A percentile compares a stretch with the other conserved stretches of the same genome.
These are phyloP conservation scores for Bimastos eiseni DNA, from an alignment of 2,888 invertebrate species.

Conservation along the genomic window DNA sequence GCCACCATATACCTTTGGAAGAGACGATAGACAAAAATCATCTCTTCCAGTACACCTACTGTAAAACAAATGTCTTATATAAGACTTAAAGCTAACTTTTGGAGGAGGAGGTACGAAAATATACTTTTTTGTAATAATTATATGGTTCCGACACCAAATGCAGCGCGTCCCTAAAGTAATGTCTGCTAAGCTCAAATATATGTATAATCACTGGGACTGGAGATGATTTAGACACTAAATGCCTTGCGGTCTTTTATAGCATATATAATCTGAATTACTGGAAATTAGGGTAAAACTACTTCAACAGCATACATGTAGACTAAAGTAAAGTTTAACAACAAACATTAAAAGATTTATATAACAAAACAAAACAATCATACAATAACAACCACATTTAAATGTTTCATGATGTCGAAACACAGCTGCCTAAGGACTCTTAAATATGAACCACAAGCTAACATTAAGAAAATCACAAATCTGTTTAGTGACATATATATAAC, in stretches of 20 bases:
- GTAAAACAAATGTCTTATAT: too few relatives aligned
- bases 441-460: not conserved
- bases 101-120: too few relatives aligned
- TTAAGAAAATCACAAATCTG: not conserved
- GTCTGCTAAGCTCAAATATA: too few relatives aligned
- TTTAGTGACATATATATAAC: not conserved
- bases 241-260: not conserved
- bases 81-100: too few relatives aligned
- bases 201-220: too few relatives aligned
- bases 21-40: too few relatives aligned
- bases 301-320: not conserved
- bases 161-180: too few relatives aligned
- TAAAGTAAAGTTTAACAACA: not conserved
- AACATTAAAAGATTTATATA: slow-evolving; percentile 5
- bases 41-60: too few relatives aligned
- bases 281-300: not conserved
- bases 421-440: not conserved
- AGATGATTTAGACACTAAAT: too few relatives aligned
- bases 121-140: too few relatives aligned
- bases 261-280: not conserved
- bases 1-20: too few relatives aligned
- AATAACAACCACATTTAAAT: not conserved
- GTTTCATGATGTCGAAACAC: not conserved
- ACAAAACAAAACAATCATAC: not conserved
- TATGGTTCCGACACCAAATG: too few relatives aligned